Evolutionary conservation across 2,797 vertebrate genomes (phyloP), one percentile per base, ranked within the genome.

Genomic region (Galago senegalensis): DNA sequence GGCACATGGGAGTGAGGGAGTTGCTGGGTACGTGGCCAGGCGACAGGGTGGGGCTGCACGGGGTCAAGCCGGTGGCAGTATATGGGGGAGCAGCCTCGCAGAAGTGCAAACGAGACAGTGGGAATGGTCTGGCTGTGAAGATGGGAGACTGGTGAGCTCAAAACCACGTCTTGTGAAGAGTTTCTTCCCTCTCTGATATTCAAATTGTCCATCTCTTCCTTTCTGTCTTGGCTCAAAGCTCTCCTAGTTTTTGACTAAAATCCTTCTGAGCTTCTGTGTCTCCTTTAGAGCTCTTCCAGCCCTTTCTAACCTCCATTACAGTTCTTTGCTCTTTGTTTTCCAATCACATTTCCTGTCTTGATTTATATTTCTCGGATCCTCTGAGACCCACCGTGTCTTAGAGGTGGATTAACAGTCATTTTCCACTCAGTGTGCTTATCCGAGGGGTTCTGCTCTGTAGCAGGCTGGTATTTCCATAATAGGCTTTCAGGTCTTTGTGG

Each of bases 281-380:
- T 88, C 20, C 73, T 29, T 72, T 29, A 27, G 29, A 11, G 25
- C 17, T 70, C 49, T 31, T 29, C 75, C 49, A 70, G 29, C 5
- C 23, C 34, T 61, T 73, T 95, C 79, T 21, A 49, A 11, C 17
- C 58, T 87, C 46, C 27, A 89, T 76, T 87, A 40, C 23, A 73
- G 12, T 65, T 91, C 46, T 92, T 86, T 56, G 17, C 27, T 76
- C 79, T 94, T 88, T 87, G n/a, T 70, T 56, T 85, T 67, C 60
- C 23, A 79, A 56, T 60, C 6, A 12, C n/a, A 27, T 43, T 79
- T 94, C 29, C 37, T 70, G 5, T 72, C 18, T 95, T 89, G 43
- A 63, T 49, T 89, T 77, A 12, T 60, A 56, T 91, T 86, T 96
- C 63, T 89, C 65, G 63, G 67, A 27, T 94, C 34, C 4, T 29